These are phyloP conservation scores for Drosophila nr. perissopoda DNA, from an alignment of 2,888 invertebrate genomes.

Conservation along the genomic window DNA sequence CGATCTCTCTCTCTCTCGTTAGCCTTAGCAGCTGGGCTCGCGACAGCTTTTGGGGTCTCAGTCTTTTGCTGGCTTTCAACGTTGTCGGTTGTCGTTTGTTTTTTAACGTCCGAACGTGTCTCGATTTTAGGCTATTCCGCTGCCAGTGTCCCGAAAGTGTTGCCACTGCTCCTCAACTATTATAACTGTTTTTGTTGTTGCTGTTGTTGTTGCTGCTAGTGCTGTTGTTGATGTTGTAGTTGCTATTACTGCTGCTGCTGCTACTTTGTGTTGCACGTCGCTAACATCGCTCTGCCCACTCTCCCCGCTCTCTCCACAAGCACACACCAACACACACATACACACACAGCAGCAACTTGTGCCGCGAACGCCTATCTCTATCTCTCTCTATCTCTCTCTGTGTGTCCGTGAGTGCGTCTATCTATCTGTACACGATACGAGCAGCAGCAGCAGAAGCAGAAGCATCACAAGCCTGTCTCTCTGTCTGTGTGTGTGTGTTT, in stretches of 20 bases:
- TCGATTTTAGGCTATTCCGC: slow-evolving; percentile 40
- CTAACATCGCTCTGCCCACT: slow-evolving; percentile 11
- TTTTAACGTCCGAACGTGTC: slow-evolving; percentile 16
- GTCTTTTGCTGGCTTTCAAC: slow-evolving; percentile 75
- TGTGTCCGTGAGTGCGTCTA: slow-evolving; percentile 42
- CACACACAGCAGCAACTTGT: slow-evolving; percentile 43
- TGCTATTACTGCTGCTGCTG: slow-evolving; percentile 53
- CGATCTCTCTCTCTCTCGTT: slow-evolving; percentile 8
- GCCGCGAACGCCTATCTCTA: slow-evolving; percentile 62
- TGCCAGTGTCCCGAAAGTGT: slow-evolving; percentile 42
- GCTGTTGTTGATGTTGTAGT: slow-evolving; percentile 31
- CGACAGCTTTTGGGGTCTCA: slow-evolving; percentile 46
- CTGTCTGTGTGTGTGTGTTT: background rate
- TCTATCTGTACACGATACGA: slow-evolving; percentile 11
- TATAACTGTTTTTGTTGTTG: slow-evolving; percentile 40
- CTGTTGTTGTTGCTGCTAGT: slow-evolving; percentile 58
- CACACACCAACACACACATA: slow-evolving; percentile 13
- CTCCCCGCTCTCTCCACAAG: slow-evolving; percentile 4
- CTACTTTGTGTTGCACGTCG: slow-evolving; percentile 68
- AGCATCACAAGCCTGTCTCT: slow-evolving; percentile 18
- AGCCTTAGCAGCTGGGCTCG: slow-evolving; percentile 17
- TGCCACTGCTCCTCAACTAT: slow-evolving; percentile 58
- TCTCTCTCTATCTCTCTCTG: slow-evolving; percentile 44
- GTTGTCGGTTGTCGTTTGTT: slow-evolving; percentile 61
- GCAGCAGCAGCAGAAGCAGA: slow-evolving; percentile 9